These are phyloP conservation scores for Zoroaster sp. DNA, from an alignment of 53 echinoderm and acorn worm genomes.

Conservation along the genomic window DNA sequence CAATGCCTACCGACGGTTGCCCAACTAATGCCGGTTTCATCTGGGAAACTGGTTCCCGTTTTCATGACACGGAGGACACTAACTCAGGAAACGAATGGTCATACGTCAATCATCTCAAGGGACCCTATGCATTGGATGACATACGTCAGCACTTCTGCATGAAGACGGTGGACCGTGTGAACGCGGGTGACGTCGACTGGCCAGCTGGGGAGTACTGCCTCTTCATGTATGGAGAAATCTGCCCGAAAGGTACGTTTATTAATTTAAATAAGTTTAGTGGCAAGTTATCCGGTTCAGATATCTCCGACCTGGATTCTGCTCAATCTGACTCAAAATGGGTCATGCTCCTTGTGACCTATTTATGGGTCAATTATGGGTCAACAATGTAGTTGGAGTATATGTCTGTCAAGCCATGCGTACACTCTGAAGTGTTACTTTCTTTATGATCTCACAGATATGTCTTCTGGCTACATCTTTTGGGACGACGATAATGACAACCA, in stretches of 20 bases:
- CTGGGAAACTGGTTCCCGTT: constrained; percentile 59
- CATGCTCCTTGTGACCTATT: not conserved
- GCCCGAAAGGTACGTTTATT: constrained; percentile 44
- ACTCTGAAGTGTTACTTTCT: too few relatives aligned
- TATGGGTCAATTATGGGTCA: not conserved
- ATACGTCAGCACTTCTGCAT: constrained; percentile 65
- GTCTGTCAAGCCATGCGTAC: constrained; percentile 27
- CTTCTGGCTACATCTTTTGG: too few relatives aligned
- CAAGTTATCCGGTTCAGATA: too few relatives aligned
- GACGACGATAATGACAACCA: constrained; percentile 47
- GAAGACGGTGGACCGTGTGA: constrained; percentile 39
- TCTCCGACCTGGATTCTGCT: too few relatives aligned
- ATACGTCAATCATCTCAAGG: not conserved
- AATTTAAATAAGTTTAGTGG: not conserved
- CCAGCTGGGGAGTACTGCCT: constrained; percentile 69
- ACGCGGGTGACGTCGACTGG: constrained; percentile 44
- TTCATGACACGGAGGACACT: constrained; percentile 62
- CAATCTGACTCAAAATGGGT: not conserved
- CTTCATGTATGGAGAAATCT: constrained; percentile 37
- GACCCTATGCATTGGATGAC: constrained; percentile 1
- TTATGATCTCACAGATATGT: constrained; percentile 13
- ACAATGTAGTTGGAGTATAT: not conserved
- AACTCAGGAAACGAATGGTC: constrained; percentile 52
- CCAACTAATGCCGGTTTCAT: constrained; percentile 12
- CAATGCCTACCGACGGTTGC: constrained; percentile 35